Base-by-base conservation (phyloP, 1,140 invertebrate species). In the Cotesia vestalis region DNA sequence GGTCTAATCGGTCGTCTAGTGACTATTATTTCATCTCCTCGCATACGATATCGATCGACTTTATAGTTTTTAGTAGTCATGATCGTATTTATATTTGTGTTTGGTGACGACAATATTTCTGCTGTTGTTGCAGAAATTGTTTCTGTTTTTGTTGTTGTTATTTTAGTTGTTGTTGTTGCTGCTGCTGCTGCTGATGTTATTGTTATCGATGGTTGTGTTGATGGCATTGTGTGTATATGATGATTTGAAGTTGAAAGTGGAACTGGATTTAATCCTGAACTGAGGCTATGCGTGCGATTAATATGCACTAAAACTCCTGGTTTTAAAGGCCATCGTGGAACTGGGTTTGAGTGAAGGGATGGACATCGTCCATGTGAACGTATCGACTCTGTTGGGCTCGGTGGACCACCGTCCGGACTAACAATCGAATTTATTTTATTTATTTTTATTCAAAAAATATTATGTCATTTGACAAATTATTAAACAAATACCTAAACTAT, bases 261-360 rank as follows among this genome's bases (percentile, higher is more conserved):
- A 9, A 46, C 55, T 40, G 72, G 68, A 70, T 76, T 80, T 74
- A 86, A 75, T 61, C 85, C 83, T 17, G 83, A 82, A 72, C 84
- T 80, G 59, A 92, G 86, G 73, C 89, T 91, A 79, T 91, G 90
- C 72, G 90, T 88, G 78, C 90, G 91, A 86, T 95, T 95, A 51
- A 95, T 92, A 85, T 96, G 94, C 59, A 95, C 92, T 77, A 96
- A 88, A 57, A 96, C 94, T 36, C 94, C 95, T 1, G 95, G 94
- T 79, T 94, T 93, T 70, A 96, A 86, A 35, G 95, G 95, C 94
- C 94, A 96, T 78, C 94, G 94, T 75, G 89, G 91, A 12, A 91
- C 92, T 83, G 90, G 92, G 76, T 90, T 92, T 40, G 86, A 83
- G 76, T 84, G 84, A 72, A 75, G 81, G 74, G 75, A 80, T 71